Percentiles rank a stretch among this genome's conserved stretches.
Evolutionary conservation across 37 sponge, comb jelly and placozoan species (phyloP).

Genomic region (Chondrosia reniformis): DNA sequence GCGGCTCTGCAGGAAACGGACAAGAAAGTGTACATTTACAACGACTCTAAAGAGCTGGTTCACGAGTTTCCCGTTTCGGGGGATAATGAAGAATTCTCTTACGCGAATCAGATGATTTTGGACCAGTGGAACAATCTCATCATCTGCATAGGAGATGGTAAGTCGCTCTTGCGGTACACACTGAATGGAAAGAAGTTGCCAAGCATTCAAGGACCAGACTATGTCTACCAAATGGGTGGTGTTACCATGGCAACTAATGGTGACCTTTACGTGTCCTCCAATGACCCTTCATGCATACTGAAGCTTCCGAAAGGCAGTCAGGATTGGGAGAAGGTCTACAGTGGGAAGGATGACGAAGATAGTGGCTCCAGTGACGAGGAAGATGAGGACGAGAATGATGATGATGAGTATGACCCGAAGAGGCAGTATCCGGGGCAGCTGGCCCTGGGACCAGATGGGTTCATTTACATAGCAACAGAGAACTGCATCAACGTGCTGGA

Average conservation of each 20-base stretch:
- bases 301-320: not conserved
- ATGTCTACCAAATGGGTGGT: not conserved
- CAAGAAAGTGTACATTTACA: not conserved
- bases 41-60: not conserved
- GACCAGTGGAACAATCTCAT: not conserved
- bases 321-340: slow-evolving; percentile 7
- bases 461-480: not conserved
- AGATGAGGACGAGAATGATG: not conserved
- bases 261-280: not conserved
- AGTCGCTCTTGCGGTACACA: not conserved
- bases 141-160: not conserved
- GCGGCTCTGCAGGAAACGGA: slow-evolving; percentile 4
- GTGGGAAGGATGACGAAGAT: not conserved
- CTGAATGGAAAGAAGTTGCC: slow-evolving; percentile 6
- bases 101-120: slow-evolving; percentile 2
- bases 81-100: not conserved
- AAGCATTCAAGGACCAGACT: not conserved
- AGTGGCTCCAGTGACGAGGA: not conserved
- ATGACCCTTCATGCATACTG: not conserved
- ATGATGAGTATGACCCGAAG: slow-evolving; percentile 7
- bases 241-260: not conserved
- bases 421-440: not conserved
- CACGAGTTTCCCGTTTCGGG: not conserved
- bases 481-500: slow-evolving; percentile 8
- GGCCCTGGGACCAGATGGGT: slow-evolving; percentile 2